Evolutionary conservation across 2,797 vertebrate species (phyloP).

Genomic region (Crocidura indochinensis): DNA sequence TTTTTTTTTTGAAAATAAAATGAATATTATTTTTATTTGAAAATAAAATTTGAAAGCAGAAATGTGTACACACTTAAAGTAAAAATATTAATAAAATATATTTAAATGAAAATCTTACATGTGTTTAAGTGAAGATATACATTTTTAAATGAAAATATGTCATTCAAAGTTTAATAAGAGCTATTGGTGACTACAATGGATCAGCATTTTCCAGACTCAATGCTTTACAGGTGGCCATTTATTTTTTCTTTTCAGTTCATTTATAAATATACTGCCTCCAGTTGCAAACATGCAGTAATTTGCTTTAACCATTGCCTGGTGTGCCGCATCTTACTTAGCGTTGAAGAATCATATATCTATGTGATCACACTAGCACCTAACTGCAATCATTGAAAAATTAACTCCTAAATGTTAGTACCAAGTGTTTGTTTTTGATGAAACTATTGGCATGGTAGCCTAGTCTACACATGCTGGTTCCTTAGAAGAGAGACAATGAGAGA

Average conservation of each 20-base stretch:
- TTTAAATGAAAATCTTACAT: not conserved
- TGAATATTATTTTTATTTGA: not conserved
- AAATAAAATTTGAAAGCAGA: not conserved
- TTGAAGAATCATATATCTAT: no score
- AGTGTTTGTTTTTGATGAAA: not conserved
- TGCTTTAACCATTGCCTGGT: slow-evolving; percentile 71
- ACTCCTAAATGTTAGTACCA: no score
- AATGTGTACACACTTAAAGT: not conserved
- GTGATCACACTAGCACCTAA: not conserved
- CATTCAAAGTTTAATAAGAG: slow-evolving; percentile 30
- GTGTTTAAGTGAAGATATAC: not conserved
- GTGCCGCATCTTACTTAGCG: slow-evolving; percentile 58
- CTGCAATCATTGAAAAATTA: no score
- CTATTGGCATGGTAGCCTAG: not conserved
- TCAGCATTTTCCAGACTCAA: not conserved
- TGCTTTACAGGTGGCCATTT: not conserved
- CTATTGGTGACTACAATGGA: slow-evolving; percentile 1
- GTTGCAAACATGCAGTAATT: slow-evolving; percentile 76
- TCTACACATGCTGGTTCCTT: not conserved
- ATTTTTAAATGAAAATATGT: not conserved
- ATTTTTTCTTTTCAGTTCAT: not conserved
- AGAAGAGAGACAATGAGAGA: not conserved
- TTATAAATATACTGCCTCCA: slow-evolving; percentile 56
- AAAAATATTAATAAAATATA: not conserved
- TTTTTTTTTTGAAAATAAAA: no score